phyloP scores from a whole-genome alignment of 2,888 invertebrate species.

The Helleia helle region DNA sequence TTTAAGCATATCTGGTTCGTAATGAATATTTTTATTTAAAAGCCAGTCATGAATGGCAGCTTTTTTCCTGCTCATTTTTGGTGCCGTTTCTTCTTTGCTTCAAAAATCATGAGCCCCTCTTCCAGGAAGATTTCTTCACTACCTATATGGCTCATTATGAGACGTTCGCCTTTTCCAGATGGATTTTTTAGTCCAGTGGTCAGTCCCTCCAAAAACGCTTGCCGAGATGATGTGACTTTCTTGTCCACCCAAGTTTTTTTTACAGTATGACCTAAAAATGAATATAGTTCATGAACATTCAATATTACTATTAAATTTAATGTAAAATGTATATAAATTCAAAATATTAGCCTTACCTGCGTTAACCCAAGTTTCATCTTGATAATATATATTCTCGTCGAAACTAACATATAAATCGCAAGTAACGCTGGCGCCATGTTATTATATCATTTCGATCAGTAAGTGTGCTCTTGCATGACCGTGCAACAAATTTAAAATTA shows the following conservation, averaged over 20 bases:
- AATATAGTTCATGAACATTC: background rate
- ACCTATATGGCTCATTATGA: too few species aligned
- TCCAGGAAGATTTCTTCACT: too few species aligned
- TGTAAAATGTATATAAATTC: background rate
- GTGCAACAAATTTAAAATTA: conserved; percentile 10
- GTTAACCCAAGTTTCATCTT: conserved; percentile 22
- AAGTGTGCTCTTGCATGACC: conserved; percentile 14
- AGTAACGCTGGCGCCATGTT: conserved; percentile 15
- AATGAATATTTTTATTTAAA: background rate
- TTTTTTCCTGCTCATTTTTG: conserved; percentile 11
- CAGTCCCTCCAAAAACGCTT: background rate
- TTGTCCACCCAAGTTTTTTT: too few species aligned
- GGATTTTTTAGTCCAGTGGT: conserved; percentile 1
- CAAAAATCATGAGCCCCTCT: conserved; percentile 8
- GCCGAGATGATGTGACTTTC: too few species aligned
- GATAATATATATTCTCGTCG: conserved; percentile 20
- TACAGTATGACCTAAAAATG: too few species aligned
- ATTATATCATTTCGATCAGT: too few species aligned
- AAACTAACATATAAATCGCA: conserved; percentile 8
- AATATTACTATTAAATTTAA: too few species aligned
- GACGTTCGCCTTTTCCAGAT: conserved; percentile 1
- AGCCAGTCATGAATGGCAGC: conserved; percentile 5
- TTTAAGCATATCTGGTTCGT: background rate
- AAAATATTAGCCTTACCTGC: conserved; percentile 19
- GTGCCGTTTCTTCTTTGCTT: conserved; percentile 4